phyloP scores from a whole-genome alignment of 2,888 invertebrate species.

The Lottia gigantea region DNA sequence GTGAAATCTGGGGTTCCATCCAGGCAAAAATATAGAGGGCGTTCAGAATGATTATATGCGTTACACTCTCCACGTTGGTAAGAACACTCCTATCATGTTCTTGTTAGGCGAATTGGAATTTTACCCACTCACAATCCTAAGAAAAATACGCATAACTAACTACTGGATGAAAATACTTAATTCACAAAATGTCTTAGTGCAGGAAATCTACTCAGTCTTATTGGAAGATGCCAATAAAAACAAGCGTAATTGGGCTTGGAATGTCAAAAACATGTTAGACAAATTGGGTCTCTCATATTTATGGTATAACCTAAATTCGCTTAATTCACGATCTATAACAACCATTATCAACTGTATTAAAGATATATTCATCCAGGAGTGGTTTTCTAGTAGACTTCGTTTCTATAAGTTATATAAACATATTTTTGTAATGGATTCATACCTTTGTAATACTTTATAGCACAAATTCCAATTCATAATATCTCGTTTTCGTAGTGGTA shows the following conservation, averaged over 20 bases:
- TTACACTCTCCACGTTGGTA: neutral
- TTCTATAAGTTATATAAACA: neutral
- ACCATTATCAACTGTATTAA: neutral
- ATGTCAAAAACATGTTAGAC: too few species aligned
- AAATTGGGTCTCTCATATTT: too few species aligned
- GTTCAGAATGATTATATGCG: conserved; percentile 1
- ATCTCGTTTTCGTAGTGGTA: neutral
- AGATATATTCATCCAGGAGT: neutral
- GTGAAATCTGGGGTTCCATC: too few species aligned
- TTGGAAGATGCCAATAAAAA: neutral
- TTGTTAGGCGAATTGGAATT: neutral
- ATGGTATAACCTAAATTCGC: too few species aligned
- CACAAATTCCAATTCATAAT: neutral
- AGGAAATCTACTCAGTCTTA: neutral
- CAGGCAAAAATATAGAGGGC: neutral
- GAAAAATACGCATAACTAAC: neutral
- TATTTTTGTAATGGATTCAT: neutral
- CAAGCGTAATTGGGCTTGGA: neutral
- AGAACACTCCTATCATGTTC: neutral
- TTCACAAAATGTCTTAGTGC: neutral
- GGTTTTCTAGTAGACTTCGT: neutral
- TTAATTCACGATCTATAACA: too few species aligned
- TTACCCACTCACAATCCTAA: neutral
- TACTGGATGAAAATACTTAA: neutral
- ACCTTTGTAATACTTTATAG: neutral